These are phyloP conservation scores for Pollenia angustigena DNA, from an alignment of 2,888 invertebrate genomes.

Conservation along the genomic window DNA sequence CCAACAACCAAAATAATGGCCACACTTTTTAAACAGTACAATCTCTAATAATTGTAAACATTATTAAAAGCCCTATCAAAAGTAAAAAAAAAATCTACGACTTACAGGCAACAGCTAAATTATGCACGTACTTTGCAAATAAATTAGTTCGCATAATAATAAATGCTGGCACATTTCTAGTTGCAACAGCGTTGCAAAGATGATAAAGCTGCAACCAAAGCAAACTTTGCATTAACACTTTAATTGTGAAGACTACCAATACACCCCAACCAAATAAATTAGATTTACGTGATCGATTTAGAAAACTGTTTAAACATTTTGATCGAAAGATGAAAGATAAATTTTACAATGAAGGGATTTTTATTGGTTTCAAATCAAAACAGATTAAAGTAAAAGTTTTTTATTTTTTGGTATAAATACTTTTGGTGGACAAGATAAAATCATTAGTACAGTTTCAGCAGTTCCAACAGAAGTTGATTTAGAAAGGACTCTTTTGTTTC, in stretches of 20 bases:
- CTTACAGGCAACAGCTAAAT: no score
- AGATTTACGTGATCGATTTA: constrained; percentile 67
- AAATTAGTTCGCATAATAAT: constrained; percentile 29
- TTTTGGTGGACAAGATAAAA: constrained; percentile 46
- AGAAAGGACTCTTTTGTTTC: constrained; percentile 6
- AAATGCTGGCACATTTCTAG: constrained; percentile 36
- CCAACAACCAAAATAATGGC: no score
- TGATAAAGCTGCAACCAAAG: constrained; percentile 17
- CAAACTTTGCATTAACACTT: constrained; percentile 25
- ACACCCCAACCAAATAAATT: constrained; percentile 50
- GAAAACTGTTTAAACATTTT: constrained; percentile 1
- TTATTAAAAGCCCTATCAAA: not conserved
- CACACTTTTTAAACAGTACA: no score
- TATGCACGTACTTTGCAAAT: constrained; percentile 33
- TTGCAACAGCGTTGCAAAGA: not conserved
- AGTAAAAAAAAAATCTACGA: not conserved
- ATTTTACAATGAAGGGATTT: constrained; percentile 56
- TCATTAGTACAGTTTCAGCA: constrained; percentile 62
- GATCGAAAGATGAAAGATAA: constrained; percentile 17
- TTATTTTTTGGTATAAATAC: constrained; percentile 64
- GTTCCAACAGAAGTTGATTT: constrained; percentile 41
- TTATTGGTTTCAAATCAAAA: not conserved
- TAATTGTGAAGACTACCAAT: constrained; percentile 15
- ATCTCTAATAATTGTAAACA: no score
- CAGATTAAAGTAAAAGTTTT: constrained; percentile 43